phyloP scores from a whole-genome alignment of 1,140 invertebrate species.

The Drosophila pseudoobscura region DNA sequence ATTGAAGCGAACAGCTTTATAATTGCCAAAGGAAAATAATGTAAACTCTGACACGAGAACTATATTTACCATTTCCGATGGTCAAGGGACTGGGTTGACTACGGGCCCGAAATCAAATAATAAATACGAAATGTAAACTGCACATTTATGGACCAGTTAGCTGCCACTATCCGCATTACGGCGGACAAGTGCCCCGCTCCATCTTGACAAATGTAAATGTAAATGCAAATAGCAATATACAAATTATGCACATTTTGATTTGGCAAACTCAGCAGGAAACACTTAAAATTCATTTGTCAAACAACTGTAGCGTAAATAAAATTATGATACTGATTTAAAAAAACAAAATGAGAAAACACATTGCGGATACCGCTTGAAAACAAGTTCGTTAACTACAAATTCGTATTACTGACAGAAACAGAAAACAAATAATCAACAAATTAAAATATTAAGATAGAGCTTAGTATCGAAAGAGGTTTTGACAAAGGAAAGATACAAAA shows the following conservation, averaged over 20 bases:
- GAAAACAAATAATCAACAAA: no score
- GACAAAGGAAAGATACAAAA: no score
- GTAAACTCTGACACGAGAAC: constrained; percentile 13
- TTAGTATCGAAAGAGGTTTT: no score
- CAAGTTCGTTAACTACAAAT: no score
- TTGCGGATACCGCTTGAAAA: not conserved
- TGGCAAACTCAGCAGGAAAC: constrained; percentile 25
- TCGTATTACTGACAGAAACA: no score
- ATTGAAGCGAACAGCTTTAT: constrained; percentile 47
- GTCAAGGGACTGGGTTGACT: constrained; percentile 11
- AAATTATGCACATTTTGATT: constrained; percentile 66
- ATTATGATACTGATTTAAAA: constrained; percentile 6
- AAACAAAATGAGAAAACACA: not conserved
- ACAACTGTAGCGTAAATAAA: constrained; percentile 35
- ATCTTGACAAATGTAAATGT: constrained; percentile 37
- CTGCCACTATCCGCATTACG: constrained; percentile 1
- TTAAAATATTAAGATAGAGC: no score
- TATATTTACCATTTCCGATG: constrained; percentile 27
- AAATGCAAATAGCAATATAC: constrained; percentile 31
- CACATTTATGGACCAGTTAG: constrained; percentile 16
- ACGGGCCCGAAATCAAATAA: constrained; percentile 32
- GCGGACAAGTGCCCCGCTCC: constrained; percentile 23
- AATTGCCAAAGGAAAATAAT: constrained; percentile 42
- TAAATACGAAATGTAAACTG: constrained; percentile 37
- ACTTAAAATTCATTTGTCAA: constrained; percentile 32